phyloP scores from a whole-genome alignment of 2,888 invertebrate species.

The Empis stercorea region DNA sequence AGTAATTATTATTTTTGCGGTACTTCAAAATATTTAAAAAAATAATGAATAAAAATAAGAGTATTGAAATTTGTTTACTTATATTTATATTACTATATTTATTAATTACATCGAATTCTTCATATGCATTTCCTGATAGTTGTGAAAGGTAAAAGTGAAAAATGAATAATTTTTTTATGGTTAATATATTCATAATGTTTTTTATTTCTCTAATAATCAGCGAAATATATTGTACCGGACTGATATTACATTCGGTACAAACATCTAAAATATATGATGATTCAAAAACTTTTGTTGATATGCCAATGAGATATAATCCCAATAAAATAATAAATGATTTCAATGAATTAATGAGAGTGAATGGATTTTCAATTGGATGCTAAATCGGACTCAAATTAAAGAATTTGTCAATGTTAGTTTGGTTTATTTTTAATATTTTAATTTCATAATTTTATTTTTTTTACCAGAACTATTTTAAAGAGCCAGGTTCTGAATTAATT shows the following conservation, averaged over 20 bases:
- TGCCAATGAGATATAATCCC: slow-evolving; percentile 55
- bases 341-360: slow-evolving; percentile 40
- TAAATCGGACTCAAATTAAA: slow-evolving; percentile 16
- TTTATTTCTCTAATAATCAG: slow-evolving; percentile 32
- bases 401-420: slow-evolving; percentile 18
- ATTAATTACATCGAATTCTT: too few relatives aligned
- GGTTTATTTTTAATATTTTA: neutral
- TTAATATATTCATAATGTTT: too few relatives aligned
- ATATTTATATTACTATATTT: too few relatives aligned
- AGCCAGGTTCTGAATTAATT: slow-evolving; percentile 52
- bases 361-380: too few relatives aligned
- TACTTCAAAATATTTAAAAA: too few relatives aligned
- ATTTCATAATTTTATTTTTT: neutral
- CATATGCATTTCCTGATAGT: too few relatives aligned
- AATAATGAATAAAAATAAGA: too few relatives aligned
- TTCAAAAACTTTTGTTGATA: slow-evolving; percentile 77
- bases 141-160: too few relatives aligned
- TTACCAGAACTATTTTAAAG: slow-evolving; percentile 39
- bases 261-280: slow-evolving; percentile 61
- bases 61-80: too few relatives aligned
- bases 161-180: too few relatives aligned
- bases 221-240: slow-evolving; percentile 63
- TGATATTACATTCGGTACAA: slow-evolving; percentile 61
- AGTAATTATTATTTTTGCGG: too few relatives aligned
- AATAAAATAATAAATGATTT: slow-evolving; percentile 48